Evolutionary conservation across 2,888 invertebrate genomes (phyloP), one percentile per base, ranked within the genome.

Genomic region (Tyria jacobaeae): DNA sequence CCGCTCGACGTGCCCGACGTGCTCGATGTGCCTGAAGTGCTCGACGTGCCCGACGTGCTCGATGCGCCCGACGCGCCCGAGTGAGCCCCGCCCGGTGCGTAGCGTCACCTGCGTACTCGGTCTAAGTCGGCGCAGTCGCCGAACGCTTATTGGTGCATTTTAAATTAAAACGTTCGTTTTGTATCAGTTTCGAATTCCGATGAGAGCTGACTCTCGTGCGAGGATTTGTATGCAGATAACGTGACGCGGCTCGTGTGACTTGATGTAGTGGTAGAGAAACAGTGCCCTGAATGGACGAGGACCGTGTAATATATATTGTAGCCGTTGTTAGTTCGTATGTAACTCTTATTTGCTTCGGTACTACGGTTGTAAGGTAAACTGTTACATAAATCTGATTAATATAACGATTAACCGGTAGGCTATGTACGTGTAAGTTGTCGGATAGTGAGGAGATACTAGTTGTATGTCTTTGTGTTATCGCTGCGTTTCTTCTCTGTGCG

Each of bases 361-460:
- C 84, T 86, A 86, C 87, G 88, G 88, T 89, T 85, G 89, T 89
- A 89, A 90, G 89, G 88, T 87, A 88, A 87, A 87, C 88, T 89
- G 90, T 90, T 90, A 89, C 89, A 89, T 91, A 90, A 89, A 90
- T 91, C 91, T 91, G 92, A 92, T 90, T 92, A 90, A 89, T 89
- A 88, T 91, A 89, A 89, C 83, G 78, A 84, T 85, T 88, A 88
- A 89, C 85, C 83, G 75, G 83, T 89, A 89, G 89, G 86, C 81
- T 89, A 88, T 78, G 81, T 84, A 81, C 66, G 74, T 85, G 81
- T 91, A 87, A 89, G 89, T 87, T 86, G 83, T 82, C 86, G 86
- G 86, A 87, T 86, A 85, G 87, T 86, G 85, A 79, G 77, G 86
- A 86, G 85, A 83, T 83, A 78, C 81, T 84, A 84, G 81, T 75